These are phyloP conservation scores for Malurus cyaneus DNA, from an alignment of 2,113 vertebrate genomes.

Conservation along the genomic window DNA sequence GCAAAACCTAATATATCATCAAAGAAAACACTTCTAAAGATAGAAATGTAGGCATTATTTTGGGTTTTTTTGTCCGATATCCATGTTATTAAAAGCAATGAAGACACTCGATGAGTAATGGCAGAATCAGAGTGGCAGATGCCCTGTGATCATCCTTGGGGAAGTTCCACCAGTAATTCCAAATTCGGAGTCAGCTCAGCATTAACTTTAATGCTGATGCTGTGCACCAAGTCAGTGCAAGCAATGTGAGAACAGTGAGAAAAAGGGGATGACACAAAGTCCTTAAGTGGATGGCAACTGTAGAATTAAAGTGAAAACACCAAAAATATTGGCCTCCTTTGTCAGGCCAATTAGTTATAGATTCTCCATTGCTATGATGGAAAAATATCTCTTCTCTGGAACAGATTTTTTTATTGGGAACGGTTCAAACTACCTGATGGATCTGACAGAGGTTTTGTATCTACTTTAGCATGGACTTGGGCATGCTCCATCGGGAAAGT, in stretches of 20 bases:
- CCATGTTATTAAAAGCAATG: not conserved
- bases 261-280: not conserved
- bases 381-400: not conserved
- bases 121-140: not conserved
- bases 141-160: fast-evolving
- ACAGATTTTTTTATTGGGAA: not conserved
- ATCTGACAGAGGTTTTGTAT: not conserved
- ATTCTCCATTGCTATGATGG: not conserved
- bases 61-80: not conserved
- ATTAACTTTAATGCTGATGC: not conserved
- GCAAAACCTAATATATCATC: not conserved
- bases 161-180: not conserved
- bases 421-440: not conserved
- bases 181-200: not conserved
- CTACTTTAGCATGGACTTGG: not conserved
- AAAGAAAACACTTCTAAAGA: not conserved
- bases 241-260: not conserved
- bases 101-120: not conserved
- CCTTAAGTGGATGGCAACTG: not conserved
- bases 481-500: too few species aligned
- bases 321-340: not conserved
- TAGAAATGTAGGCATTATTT: not conserved
- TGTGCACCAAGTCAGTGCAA: not conserved
- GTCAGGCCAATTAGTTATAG: not conserved
- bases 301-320: not conserved